Conservation (phyloP, 1,140 invertebrate genomes). For the Harpegnathos saltator region DNA sequence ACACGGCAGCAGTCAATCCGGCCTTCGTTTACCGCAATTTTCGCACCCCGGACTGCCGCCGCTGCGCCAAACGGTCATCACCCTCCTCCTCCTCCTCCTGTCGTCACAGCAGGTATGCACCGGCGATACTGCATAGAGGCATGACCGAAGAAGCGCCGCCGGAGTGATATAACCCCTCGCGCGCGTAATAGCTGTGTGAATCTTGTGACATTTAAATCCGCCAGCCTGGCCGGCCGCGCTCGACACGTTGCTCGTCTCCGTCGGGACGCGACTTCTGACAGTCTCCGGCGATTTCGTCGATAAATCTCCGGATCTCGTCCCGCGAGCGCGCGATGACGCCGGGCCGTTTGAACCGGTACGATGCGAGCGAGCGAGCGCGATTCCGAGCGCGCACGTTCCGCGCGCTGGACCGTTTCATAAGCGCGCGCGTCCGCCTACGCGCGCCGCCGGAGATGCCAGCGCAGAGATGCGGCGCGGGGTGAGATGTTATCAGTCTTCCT, state of each 20-base stretch:
- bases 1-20: neutral
- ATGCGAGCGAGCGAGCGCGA: too few species aligned
- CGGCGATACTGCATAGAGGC: neutral
- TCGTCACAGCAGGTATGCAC: neutral
- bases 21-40: conserved; percentile 35
- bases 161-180: conserved; percentile 77
- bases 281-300: conserved; percentile 53
- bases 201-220: conserved; percentile 79
- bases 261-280: conserved; percentile 59
- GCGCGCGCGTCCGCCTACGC: conserved; percentile 19
- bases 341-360: too few species aligned
- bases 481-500: conserved; percentile 30
- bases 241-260: conserved; percentile 60
- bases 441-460: neutral
- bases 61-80: too few species aligned
- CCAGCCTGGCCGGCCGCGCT: conserved; percentile 35
- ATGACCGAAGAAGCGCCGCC: conserved; percentile 36
- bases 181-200: conserved; percentile 80
- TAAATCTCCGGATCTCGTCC: conserved; percentile 33
- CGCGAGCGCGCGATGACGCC: too few species aligned
- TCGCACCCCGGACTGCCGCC: too few species aligned
- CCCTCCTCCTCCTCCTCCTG: neutral
- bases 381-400: neutral
- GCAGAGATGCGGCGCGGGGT: neutral
- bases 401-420: conserved; percentile 22